Evolutionary conservation across 2,888 invertebrate genomes (phyloP).

Genomic region (Tetheella fluctuosa): DNA sequence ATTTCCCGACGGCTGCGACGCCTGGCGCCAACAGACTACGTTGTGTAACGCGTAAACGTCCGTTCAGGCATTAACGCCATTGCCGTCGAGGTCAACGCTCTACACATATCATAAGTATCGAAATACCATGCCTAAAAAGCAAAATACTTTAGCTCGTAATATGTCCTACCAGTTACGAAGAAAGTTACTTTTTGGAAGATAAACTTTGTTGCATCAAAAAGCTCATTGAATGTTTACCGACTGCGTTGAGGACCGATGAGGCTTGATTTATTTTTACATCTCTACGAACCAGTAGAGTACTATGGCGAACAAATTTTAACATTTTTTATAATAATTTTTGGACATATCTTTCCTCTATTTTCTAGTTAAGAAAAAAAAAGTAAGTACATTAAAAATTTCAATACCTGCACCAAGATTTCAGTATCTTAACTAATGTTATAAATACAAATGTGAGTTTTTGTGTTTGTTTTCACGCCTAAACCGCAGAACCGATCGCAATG

Average conservation of each 20-base stretch:
- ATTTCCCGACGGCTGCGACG: conserved; percentile 73
- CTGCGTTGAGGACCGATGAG: background rate
- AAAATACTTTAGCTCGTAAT: conserved; percentile 39
- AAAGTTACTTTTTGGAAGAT: background rate
- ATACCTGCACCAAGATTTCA: background rate
- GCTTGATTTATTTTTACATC: no score
- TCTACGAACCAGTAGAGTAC: no score
- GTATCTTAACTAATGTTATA: no score
- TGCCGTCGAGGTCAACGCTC: conserved; percentile 75
- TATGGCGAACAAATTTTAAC: no score
- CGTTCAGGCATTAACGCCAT: conserved; percentile 64
- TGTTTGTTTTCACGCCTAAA: no score
- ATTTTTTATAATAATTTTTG: no score
- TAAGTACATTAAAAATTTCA: background rate
- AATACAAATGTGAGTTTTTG: no score
- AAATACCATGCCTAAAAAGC: conserved; percentile 47
- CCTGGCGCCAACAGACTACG: conserved; percentile 71
- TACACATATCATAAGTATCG: conserved; percentile 54
- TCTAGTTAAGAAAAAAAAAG: no score
- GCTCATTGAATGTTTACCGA: background rate
- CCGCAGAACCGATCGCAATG: no score
- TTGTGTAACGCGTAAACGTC: conserved; percentile 77
- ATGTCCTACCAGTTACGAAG: conserved; percentile 28
- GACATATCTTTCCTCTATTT: no score
- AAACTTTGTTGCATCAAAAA: background rate